Evolutionary conservation across 2,113 vertebrate genomes (phyloP), one percentile per base, ranked within the genome.

Genomic region (Chaenocephalus aceratus): DNA sequence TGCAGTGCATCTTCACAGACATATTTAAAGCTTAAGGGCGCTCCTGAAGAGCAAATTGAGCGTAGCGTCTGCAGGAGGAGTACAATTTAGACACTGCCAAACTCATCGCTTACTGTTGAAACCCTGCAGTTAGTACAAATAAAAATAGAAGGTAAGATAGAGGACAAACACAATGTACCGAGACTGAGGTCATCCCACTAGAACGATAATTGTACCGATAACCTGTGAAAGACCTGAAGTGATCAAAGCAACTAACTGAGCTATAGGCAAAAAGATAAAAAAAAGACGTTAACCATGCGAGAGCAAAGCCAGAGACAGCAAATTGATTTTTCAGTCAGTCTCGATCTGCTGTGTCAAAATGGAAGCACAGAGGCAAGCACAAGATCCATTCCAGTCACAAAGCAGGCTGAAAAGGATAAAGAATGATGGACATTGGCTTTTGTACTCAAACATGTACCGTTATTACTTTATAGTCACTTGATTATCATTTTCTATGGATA

Each of bases 31-130:
- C 65, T 69, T 76, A 72, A 85, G 69, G 75, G 79, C 44, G 8
- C 59, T 72, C 61, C 64, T 84, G 52, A 68, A 70, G 53, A 72
- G 84, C 23, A 82, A 70, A 86, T 61, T 68, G 80, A 85, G 71
- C 15, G 6, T 10, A 60, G 41, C 53, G 68, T 23, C 79, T 16
- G 34, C 58, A 45, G 52, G 18, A 80, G 11, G 16, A 66, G n/a
- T 30, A 3, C 12, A 49, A 15, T 58, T 81, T 12, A 74, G 59
- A 77, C 26, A 54, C 34, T 41, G 12, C 58, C 30, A 49, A 44
- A 9, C 16, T 26, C 57, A 72, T 45, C 36, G 30, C 8, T 46
- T 64, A 34, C 44, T 56, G 30, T 53, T 65, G n/a, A 36, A 79
- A 69, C 34, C 4, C 18, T 71, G 48, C 23, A 44, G 1, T 13